Percentiles rank a stretch among this genome's conserved stretches.
Evolutionary conservation across 2,888 invertebrate genomes (phyloP).

Genomic region (Cyclophora punctaria): DNA sequence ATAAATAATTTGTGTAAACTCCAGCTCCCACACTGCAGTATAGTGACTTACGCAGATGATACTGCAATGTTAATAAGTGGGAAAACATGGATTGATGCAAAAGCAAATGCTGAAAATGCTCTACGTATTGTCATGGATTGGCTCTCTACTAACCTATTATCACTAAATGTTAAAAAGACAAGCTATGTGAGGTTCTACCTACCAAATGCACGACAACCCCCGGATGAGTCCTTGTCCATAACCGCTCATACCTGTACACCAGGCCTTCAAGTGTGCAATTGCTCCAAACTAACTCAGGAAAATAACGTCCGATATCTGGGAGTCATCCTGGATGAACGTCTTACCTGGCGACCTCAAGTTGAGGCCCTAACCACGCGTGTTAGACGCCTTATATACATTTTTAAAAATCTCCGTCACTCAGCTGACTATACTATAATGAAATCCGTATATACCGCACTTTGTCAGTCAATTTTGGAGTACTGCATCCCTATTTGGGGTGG

Average conservation of each 20-base stretch:
- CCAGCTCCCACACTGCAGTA: neutral
- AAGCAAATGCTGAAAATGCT: too few species aligned
- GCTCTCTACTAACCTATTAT: neutral
- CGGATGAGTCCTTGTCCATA: neutral
- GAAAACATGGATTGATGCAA: neutral
- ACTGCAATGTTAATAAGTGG: constrained; percentile 3
- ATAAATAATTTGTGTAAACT: neutral
- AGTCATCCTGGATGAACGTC: neutral
- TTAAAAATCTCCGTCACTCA: neutral
- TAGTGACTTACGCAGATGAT: constrained; percentile 5
- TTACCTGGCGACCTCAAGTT: constrained; percentile 2
- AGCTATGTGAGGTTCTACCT: neutral
- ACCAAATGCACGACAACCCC: neutral
- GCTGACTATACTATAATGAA: neutral
- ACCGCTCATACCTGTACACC: neutral
- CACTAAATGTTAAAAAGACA: constrained; percentile 2
- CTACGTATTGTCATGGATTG: neutral
- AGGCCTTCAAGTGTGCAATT: neutral
- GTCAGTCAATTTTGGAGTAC: neutral
- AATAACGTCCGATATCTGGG: neutral
- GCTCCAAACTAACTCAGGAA: neutral
- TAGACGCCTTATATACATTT: constrained; percentile 1
- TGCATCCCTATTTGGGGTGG: constrained; percentile 3
- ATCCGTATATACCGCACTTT: neutral
- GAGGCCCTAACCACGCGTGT: neutral